A percentile compares a stretch with the other conserved stretches of the same genome.
phyloP scores from a whole-genome alignment of 2,797 vertebrate genomes.

The Tympanoctomys barrerae region DNA sequence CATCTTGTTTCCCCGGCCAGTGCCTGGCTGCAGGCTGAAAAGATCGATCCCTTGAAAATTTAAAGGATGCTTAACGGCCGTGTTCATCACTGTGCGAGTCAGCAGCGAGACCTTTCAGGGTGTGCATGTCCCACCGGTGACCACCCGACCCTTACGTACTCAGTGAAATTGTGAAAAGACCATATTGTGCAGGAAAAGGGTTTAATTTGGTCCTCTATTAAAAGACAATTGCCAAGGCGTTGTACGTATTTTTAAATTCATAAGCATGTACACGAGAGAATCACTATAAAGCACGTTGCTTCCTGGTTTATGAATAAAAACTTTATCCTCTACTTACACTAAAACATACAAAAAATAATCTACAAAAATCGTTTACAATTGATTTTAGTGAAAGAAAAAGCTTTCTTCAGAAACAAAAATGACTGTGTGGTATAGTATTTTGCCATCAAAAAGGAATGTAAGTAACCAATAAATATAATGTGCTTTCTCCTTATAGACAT shows the following conservation, averaged over 20 bases:
- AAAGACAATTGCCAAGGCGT: constrained; percentile 87
- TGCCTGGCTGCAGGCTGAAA: constrained; percentile 76
- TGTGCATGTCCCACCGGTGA: constrained; percentile 71
- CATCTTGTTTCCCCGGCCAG: constrained; percentile 77
- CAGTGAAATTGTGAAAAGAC: constrained; percentile 87
- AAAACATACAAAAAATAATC: constrained; percentile 95
- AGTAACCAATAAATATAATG: constrained; percentile 99
- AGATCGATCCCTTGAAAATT: constrained; percentile 78
- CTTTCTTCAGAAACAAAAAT: constrained; percentile 88
- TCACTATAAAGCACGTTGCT: constrained; percentile 91
- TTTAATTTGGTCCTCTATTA: constrained; percentile 87
- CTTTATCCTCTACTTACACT: constrained; percentile 92
- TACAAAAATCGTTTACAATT: constrained; percentile 94
- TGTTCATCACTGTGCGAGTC: constrained; percentile 83
- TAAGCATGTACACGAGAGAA: constrained; percentile 93
- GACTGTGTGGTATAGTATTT: constrained; percentile 91
- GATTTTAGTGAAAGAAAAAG: constrained; percentile 92
- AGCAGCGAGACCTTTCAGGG: constrained; percentile 79
- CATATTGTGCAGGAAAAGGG: constrained; percentile 87
- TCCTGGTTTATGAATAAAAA: constrained; percentile 91
- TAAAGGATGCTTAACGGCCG: constrained; percentile 81
- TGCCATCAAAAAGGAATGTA: constrained; percentile 96
- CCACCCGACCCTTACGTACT: constrained; percentile 80
- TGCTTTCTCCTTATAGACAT: constrained; percentile 99
- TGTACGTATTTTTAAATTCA: constrained; percentile 90